Conservation (phyloP, 2,113 vertebrate species). For the Gymnogyps californianus region DNA sequence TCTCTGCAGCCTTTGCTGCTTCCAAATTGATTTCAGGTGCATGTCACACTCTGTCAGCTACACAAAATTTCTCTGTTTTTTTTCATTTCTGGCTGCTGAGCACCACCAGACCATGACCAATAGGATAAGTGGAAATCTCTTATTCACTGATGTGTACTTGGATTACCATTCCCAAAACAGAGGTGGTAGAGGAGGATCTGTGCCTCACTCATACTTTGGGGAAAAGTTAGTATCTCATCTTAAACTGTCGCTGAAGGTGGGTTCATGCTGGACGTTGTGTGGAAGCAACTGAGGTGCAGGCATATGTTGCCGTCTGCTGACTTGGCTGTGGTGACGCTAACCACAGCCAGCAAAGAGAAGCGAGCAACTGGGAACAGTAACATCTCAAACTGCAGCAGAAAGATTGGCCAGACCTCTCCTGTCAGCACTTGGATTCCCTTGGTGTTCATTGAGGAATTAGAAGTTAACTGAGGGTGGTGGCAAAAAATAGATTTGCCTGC, state of each 20-base stretch:
- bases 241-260: neutral
- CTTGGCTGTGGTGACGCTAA: constrained; percentile 22
- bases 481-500: constrained; percentile 44
- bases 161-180: neutral
- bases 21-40: constrained; percentile 45
- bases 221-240: neutral
- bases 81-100: neutral
- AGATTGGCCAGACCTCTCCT: constrained; percentile 44
- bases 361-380: constrained; percentile 53
- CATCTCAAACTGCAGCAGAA: constrained; percentile 52
- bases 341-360: constrained; percentile 42
- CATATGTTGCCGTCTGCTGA: constrained; percentile 57
- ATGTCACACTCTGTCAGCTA: neutral
- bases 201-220: neutral
- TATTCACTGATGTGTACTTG: neutral
- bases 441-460: constrained; percentile 49
- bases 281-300: constrained; percentile 34
- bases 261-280: constrained; percentile 5
- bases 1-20: neutral
- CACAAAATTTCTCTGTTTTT: neutral
- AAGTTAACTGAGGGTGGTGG: constrained; percentile 49
- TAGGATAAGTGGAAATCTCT: neutral
- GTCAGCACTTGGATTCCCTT: constrained; percentile 53
- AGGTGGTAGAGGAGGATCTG: neutral
- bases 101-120: neutral